Evolutionary conservation across 2,888 invertebrate genomes (phyloP).

Genomic region (Ecliptopera silaceata): DNA sequence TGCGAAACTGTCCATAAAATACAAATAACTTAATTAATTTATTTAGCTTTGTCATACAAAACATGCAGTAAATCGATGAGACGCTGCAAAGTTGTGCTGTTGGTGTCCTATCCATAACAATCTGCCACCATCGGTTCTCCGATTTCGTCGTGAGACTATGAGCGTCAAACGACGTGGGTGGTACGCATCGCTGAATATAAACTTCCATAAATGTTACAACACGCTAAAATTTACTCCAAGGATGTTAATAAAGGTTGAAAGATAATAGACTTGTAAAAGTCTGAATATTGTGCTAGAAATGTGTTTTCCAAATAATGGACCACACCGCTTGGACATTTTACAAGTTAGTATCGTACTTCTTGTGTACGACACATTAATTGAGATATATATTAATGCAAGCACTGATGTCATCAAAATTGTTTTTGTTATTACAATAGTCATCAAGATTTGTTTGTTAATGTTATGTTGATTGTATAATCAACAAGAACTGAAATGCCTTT

Average conservation of each 20-base stretch:
- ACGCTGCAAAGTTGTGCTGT: conserved; percentile 36
- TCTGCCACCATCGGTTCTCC: conserved; percentile 58
- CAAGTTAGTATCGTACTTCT: background rate
- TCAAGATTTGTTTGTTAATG: conserved; percentile 54
- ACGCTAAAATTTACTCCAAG: conserved; percentile 46
- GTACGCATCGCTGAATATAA: conserved; percentile 69
- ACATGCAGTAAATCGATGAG: conserved; percentile 22
- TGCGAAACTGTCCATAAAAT: too few relatives aligned
- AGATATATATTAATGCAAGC: conserved; percentile 16
- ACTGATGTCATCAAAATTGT: conserved; percentile 52
- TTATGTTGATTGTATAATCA: conserved; percentile 48
- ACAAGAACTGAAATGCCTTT: conserved; percentile 45
- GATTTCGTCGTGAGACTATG: conserved; percentile 58
- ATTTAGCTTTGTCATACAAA: conserved; percentile 1
- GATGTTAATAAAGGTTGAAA: conserved; percentile 40
- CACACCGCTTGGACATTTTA: background rate
- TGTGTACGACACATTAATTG: background rate
- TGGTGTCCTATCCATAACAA: conserved; percentile 46
- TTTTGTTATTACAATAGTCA: conserved; percentile 53
- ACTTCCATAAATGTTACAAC: conserved; percentile 61
- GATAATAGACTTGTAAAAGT: conserved; percentile 22
- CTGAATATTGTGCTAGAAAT: conserved; percentile 3
- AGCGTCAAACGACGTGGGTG: conserved; percentile 69
- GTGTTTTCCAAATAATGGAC: background rate
- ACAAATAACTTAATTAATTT: too few relatives aligned